A percentile compares a stretch with the other conserved stretches of the same genome.
These are phyloP conservation scores for Hermodice carunculata DNA, from an alignment of 2,888 invertebrate species.

Conservation along the genomic window DNA sequence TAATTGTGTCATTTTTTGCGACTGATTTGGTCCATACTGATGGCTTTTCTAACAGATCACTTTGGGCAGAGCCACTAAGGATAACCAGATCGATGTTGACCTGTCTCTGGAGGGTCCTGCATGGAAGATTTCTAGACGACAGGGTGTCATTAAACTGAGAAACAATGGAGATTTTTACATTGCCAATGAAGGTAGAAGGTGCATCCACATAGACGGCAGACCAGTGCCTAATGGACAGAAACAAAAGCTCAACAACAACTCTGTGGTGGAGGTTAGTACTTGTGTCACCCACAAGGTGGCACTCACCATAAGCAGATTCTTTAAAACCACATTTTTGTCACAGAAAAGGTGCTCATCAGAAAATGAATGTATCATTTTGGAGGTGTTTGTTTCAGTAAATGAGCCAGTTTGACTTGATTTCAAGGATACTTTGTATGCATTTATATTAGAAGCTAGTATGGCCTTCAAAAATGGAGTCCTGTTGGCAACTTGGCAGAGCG, in stretches of 20 bases:
- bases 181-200: constrained; percentile 93
- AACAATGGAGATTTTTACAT: constrained; percentile 96
- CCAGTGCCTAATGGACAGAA: constrained; percentile 91
- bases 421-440: too few species aligned
- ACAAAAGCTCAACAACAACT: constrained; percentile 91
- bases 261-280: constrained; percentile 85
- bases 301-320: too few species aligned
- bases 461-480: too few species aligned
- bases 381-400: too few species aligned
- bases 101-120: constrained; percentile 93
- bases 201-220: constrained; percentile 93
- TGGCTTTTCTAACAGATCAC: constrained; percentile 77
- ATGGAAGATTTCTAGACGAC: constrained; percentile 88
- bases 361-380: too few species aligned
- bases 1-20: too few species aligned
- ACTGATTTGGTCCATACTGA: background rate
- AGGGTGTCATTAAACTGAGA: constrained; percentile 89
- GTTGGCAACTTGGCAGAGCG: too few species aligned
- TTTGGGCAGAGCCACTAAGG: constrained; percentile 90
- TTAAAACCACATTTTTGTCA: too few species aligned
- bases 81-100: constrained; percentile 93
- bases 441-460: too few species aligned
- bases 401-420: too few species aligned
- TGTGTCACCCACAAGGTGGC: too few species aligned
- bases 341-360: too few species aligned